Conservation (phyloP, 1,140 invertebrate species). For the Sycophaga agraensis region DNA sequence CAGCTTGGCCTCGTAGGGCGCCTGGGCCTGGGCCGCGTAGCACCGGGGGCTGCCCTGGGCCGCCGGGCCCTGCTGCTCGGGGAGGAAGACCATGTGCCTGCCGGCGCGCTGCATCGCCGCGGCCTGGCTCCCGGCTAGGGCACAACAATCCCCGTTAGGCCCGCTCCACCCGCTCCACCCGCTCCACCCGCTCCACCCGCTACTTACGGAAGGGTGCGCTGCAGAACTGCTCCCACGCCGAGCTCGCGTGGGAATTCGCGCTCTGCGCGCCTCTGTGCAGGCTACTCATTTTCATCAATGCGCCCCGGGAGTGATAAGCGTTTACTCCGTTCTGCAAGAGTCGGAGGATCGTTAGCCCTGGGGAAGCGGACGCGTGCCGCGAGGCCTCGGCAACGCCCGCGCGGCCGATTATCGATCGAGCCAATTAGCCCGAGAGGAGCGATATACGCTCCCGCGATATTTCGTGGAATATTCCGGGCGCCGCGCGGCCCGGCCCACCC, state of each 20-base stretch:
- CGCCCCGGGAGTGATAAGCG: constrained; percentile 45
- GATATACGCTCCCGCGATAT: too few species aligned
- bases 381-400: too few species aligned
- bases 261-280: constrained; percentile 47
- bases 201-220: constrained; percentile 50
- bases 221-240: constrained; percentile 53
- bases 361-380: not conserved
- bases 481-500: too few species aligned
- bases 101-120: constrained; percentile 38
- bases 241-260: constrained; percentile 36
- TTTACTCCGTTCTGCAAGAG: constrained; percentile 46
- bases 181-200: too few species aligned
- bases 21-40: constrained; percentile 45
- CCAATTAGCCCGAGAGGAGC: too few species aligned
- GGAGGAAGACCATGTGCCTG: constrained; percentile 51
- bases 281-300: constrained; percentile 41
- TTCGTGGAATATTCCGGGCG: too few species aligned
- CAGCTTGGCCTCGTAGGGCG: constrained; percentile 42
- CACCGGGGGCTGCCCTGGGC: constrained; percentile 36
- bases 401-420: too few species aligned
- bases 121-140: constrained; percentile 35
- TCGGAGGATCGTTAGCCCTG: not conserved
- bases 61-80: constrained; percentile 41
- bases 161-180: too few species aligned
- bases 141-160: not conserved